phyloP scores from a whole-genome alignment of 2,113 vertebrate species.

The Menura novaehollandiae region DNA sequence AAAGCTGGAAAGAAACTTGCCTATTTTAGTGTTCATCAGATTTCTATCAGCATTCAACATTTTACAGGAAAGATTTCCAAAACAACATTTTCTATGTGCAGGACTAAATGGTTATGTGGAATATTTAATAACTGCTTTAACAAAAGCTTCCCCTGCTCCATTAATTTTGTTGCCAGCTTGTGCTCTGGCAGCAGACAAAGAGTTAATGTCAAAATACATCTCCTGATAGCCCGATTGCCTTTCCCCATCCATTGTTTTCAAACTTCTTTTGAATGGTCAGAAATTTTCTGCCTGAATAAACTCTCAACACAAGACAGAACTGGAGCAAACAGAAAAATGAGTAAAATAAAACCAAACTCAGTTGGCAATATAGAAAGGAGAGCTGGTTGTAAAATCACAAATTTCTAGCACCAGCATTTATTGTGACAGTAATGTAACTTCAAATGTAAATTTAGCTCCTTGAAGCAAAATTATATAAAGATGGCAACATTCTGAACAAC shows the following conservation, averaged over 20 bases:
- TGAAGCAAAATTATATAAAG: not conserved
- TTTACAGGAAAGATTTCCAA: not conserved
- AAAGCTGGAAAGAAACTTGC: not conserved
- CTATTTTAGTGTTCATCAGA: not conserved
- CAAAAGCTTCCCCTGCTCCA: not conserved
- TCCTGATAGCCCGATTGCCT: not conserved
- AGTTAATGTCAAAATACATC: conserved; percentile 52
- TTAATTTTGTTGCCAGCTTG: not conserved
- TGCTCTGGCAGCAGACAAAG: conserved; percentile 7
- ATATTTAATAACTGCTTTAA: not conserved
- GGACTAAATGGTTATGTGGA: not conserved
- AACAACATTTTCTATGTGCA: not conserved
- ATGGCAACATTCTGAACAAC: not conserved
- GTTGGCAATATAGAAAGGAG: not conserved
- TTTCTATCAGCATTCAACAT: not conserved
- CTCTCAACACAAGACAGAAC: not conserved
- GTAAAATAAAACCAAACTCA: not conserved
- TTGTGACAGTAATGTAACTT: not conserved
- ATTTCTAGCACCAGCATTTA: not conserved
- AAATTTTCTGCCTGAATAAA: conserved; percentile 56
- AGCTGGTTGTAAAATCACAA: not conserved
- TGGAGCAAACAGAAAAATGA: not conserved
- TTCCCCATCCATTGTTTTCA: conserved; percentile 33
- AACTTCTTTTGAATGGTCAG: conserved; percentile 33
- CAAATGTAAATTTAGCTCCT: not conserved